Base-by-base conservation (phyloP, 2,113 vertebrate species). In the Nesoenas mayeri region DNA sequence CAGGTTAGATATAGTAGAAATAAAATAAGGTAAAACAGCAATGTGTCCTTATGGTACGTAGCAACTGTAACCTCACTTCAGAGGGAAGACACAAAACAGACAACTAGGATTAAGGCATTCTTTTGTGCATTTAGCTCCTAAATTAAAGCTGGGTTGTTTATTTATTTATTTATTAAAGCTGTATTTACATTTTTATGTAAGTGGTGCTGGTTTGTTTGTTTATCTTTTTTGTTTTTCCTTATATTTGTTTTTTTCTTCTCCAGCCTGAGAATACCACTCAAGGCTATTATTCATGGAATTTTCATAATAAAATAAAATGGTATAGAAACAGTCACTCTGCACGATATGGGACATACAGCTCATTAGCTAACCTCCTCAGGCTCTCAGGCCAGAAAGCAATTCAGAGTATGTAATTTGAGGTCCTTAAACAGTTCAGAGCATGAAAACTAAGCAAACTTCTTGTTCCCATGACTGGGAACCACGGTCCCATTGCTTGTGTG, bases 381-480 rank as follows among this genome's bases (percentile, higher is more conserved):
- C 60, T 85, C 58, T 65, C 64, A 70, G 67, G 83, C 21, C 88
- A 74, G 72, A 91, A 94, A 92, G 60, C 62, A 72, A 14, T 65
- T 70, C 38, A 86, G 47, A 94, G 40, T 21, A 40, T 15, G 16
- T 77, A 72, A 92, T 66, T 25, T 66, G 40, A 92, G 19, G 22
- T 73, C 20, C 20, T 94, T 56, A 84, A 77, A 79, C 19, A 85
- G 40, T 83, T 92, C 31, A 58, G 60, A 92, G 34, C 56, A 80
- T 73, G 69, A 86, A 94, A 86, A 83, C 71, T 62, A 66, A 79
- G 42, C 25, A 88, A 92, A 22, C 10, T 56, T 47, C 64, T 71
- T 73, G 79, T 90, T 93, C 92, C 56, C 90, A 85, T 77, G 82
- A 70, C 25, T n/a, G 80, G 25, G 71, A 94, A 42, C 12, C 73